These are phyloP conservation scores for Mirza zaza DNA, from an alignment of 2,113 vertebrate genomes.

Conservation along the genomic window DNA sequence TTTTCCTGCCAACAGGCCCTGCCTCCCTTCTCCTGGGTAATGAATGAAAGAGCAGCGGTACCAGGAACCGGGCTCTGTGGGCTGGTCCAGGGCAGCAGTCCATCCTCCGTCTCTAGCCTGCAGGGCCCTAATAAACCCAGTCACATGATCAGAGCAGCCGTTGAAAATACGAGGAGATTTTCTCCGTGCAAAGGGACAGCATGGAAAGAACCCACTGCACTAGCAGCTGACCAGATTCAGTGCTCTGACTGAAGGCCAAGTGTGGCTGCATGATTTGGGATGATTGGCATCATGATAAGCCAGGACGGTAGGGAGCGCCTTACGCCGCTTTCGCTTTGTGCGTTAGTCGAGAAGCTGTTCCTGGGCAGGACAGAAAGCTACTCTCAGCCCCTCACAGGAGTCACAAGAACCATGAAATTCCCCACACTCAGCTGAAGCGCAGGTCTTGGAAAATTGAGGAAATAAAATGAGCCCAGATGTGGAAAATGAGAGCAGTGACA, in stretches of 20 bases:
- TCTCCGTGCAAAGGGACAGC: background rate
- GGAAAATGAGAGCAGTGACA: background rate
- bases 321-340: background rate
- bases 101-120: background rate
- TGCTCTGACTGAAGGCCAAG: background rate
- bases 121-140: background rate
- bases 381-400: background rate
- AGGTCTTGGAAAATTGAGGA: background rate
- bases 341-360: background rate
- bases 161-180: background rate
- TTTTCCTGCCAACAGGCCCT: background rate
- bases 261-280: background rate
- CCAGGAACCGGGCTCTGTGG: background rate
- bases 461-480: background rate
- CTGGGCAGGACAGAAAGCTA: background rate
- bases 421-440: background rate
- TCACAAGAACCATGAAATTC: background rate
- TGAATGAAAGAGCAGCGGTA: background rate
- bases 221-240: background rate
- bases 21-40: background rate
- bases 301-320: background rate
- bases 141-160: background rate
- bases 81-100: background rate
- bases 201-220: background rate
- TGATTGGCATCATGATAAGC: background rate